phyloP scores from a whole-genome alignment of 2,888 invertebrate genomes.

The Palloptera scutellata region DNA sequence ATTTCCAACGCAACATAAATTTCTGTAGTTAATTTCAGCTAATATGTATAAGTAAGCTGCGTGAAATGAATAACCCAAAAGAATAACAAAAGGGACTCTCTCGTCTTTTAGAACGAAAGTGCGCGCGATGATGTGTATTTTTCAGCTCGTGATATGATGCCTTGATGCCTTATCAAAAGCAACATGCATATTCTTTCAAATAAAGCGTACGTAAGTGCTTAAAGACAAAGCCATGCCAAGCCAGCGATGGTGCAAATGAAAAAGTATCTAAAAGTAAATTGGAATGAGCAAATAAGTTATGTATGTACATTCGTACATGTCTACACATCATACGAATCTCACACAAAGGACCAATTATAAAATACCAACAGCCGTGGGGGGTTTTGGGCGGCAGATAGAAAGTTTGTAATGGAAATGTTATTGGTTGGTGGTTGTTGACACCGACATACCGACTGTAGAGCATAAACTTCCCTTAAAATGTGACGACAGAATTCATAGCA shows the following conservation, averaged over 20 bases:
- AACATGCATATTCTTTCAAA: constrained; percentile 18
- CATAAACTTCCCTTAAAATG: constrained; percentile 11
- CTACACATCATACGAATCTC: constrained; percentile 19
- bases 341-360: constrained; percentile 41
- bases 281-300: not conserved
- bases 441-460: constrained; percentile 31
- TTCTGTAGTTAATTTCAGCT: constrained; percentile 44
- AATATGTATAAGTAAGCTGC: constrained; percentile 56
- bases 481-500: no score
- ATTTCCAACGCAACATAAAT: constrained; percentile 42
- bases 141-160: not conserved
- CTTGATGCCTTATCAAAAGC: not conserved
- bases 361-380: constrained; percentile 5
- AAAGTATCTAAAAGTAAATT: not conserved
- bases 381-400: not conserved
- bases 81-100: not conserved
- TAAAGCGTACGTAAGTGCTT: not conserved
- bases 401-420: not conserved
- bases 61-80: constrained; percentile 52
- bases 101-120: not conserved
- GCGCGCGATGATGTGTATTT: not conserved
- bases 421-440: constrained; percentile 38
- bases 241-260: not conserved
- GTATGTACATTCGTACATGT: not conserved
- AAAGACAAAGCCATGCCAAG: not conserved